phyloP scores from a whole-genome alignment of 2,797 vertebrate species.

The Sebastes cheni region DNA sequence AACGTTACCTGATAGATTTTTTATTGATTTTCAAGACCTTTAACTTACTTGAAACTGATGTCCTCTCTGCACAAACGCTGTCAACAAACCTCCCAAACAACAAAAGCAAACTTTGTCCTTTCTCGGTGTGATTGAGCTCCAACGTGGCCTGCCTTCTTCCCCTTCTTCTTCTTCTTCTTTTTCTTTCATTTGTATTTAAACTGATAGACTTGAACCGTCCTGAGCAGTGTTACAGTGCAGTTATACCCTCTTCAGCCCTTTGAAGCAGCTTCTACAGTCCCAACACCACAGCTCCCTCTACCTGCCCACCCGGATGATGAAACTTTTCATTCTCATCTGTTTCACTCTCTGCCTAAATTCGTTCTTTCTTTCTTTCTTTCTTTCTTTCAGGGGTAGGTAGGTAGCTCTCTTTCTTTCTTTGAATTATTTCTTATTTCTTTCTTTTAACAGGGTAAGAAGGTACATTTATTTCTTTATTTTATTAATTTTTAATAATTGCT shows the following conservation, averaged over 20 bases:
- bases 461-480: too few relatives aligned
- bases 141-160: background rate
- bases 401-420: background rate
- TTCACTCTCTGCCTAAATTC: too few relatives aligned
- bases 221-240: fast-evolving
- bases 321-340: background rate
- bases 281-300: background rate
- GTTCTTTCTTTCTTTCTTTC: too few relatives aligned
- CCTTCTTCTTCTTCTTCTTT: fast-evolving
- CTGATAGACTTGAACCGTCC: background rate
- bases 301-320: background rate
- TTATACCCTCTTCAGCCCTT: too few relatives aligned
- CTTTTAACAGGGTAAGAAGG: too few relatives aligned
- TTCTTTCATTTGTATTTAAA: too few relatives aligned
- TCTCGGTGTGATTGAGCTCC: background rate
- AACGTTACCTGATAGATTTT: background rate
- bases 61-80: background rate
- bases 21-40: background rate
- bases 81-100: too few relatives aligned
- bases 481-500: too few relatives aligned
- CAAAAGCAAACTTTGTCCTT: background rate
- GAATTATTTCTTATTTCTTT: too few relatives aligned
- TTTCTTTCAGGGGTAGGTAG: background rate
- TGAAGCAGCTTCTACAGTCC: too few relatives aligned
- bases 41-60: background rate